A percentile compares a stretch with the other conserved stretches of the same genome.
Conservation (phyloP, 2,797 vertebrate species). For the Onychomys torridus region DNA sequence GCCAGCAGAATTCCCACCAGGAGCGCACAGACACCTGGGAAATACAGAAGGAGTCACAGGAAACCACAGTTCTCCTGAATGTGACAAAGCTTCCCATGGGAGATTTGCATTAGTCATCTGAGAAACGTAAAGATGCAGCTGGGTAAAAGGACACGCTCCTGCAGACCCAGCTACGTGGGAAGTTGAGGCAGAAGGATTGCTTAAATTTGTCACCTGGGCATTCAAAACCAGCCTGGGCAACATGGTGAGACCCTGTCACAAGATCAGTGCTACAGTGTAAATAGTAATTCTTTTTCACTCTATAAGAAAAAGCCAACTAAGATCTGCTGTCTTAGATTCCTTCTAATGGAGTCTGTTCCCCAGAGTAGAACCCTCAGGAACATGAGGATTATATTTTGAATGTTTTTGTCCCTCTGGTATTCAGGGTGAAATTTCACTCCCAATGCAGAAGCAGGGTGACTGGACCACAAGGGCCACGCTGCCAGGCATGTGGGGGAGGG, state of each 20-base stretch:
- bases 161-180: background rate
- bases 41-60: background rate
- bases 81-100: background rate
- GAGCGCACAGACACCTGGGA: constrained; percentile 83
- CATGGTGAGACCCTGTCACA: background rate
- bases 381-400: background rate
- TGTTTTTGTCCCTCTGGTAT: background rate
- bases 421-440: background rate
- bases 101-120: background rate
- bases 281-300: background rate
- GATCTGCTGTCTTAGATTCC: background rate
- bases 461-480: background rate
- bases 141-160: background rate
- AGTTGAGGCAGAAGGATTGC: background rate
- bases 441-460: background rate
- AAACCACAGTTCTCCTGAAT: background rate
- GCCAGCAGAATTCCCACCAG: constrained; percentile 76
- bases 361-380: background rate
- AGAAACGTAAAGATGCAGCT: background rate
- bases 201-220: background rate
- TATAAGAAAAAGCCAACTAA: background rate
- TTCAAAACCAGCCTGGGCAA: background rate
- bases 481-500: rapidly evolving
- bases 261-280: background rate
- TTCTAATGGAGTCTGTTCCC: background rate